Conservation (phyloP, 2,797 vertebrate genomes). For the Danio aesculapii region DNA sequence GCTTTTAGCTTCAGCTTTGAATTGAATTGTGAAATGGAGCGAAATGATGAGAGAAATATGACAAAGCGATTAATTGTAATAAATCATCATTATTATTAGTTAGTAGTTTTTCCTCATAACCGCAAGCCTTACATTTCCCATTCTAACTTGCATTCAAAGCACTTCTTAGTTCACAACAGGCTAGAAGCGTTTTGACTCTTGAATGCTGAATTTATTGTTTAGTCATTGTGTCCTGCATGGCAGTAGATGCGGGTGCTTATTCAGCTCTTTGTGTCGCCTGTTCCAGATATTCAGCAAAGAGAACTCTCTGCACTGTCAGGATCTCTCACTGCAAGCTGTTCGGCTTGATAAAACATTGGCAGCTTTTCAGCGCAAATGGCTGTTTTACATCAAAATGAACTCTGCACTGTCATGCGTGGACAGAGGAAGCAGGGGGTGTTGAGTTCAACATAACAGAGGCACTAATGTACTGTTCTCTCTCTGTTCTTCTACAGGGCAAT, state of each 20-base stretch:
- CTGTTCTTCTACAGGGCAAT: constrained; percentile 85
- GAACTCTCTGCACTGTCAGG: constrained; percentile 63
- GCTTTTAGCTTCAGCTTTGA: not conserved
- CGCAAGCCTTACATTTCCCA: not conserved
- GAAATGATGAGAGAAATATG: not conserved
- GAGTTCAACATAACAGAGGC: constrained; percentile 2
- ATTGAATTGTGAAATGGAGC: not conserved
- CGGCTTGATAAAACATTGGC: constrained; percentile 53
- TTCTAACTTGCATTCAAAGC: not conserved
- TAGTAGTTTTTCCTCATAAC: not conserved
- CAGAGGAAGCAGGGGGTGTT: constrained; percentile 1
- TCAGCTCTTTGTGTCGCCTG: constrained; percentile 70
- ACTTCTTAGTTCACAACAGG: not conserved
- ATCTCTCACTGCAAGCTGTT: constrained; percentile 48
- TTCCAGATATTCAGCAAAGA: constrained; percentile 64
- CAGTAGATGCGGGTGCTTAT: constrained; percentile 68
- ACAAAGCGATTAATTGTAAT: not conserved
- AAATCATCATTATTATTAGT: not conserved
- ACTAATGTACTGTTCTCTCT: constrained; percentile 9
- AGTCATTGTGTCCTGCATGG: not conserved
- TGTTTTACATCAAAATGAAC: constrained; percentile 37
- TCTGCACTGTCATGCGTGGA: not conserved
- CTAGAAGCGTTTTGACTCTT: not conserved
- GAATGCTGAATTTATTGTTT: not conserved
- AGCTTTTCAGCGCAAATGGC: constrained; percentile 46